These are phyloP conservation scores for Parthenolecanium corni DNA, from an alignment of 2,888 invertebrate species.

Conservation along the genomic window DNA sequence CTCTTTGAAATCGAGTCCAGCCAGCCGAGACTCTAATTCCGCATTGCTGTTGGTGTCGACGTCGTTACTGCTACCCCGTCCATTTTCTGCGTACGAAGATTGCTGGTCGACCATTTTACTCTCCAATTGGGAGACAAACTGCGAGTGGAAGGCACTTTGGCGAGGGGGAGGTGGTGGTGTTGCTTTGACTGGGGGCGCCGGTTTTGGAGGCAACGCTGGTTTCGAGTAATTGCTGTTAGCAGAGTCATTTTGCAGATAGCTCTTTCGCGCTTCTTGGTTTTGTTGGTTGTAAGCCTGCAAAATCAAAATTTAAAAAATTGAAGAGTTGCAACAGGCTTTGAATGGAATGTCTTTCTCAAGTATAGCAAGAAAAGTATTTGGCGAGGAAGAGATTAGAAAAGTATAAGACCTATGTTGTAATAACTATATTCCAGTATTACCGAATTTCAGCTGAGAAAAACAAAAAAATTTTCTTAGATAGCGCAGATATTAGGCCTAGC, in stretches of 20 bases:
- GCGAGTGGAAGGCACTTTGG: constrained; percentile 37
- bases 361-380: too few species aligned
- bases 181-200: constrained; percentile 46
- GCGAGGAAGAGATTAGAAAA: too few species aligned
- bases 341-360: too few species aligned
- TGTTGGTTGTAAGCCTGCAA: constrained; percentile 4
- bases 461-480: too few species aligned
- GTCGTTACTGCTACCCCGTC: not conserved
- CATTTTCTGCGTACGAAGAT: not conserved
- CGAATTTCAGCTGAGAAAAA: too few species aligned
- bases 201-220: constrained; percentile 75
- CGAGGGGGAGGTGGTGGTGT: constrained; percentile 45
- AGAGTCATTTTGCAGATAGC: constrained; percentile 4
- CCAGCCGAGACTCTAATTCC: not conserved
- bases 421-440: too few species aligned
- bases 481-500: too few species aligned
- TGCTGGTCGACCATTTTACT: not conserved
- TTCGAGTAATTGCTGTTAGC: constrained; percentile 39
- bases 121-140: constrained; percentile 2
- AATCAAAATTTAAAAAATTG: too few species aligned
- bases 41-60: not conserved
- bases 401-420: too few species aligned
- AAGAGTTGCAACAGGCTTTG: too few species aligned
- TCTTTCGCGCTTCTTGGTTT: not conserved
- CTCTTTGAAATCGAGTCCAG: constrained; percentile 3